Evolutionary conservation across 2,797 vertebrate species (phyloP).

Genomic region (Sebastes paucispinis): DNA sequence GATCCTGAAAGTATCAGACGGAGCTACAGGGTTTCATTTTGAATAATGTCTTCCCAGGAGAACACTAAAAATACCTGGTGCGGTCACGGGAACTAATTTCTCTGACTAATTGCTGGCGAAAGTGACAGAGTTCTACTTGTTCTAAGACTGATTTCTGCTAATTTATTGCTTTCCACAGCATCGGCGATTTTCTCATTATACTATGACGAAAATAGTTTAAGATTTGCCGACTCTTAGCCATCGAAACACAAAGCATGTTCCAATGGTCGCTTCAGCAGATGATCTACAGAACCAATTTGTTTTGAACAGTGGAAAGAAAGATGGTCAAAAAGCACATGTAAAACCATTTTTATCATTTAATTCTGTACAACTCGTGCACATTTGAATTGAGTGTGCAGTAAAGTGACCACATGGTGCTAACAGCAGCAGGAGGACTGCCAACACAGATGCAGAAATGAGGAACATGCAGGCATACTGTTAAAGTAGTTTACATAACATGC

Average conservation of each 20-base stretch:
- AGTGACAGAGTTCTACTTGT: neutral
- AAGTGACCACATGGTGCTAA: slow-evolving; percentile 1
- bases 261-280: neutral
- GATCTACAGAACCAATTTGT: slow-evolving; percentile 7
- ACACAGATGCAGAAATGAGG: slow-evolving; percentile 34
- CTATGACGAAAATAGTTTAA: neutral
- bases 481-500: slow-evolving; percentile 37
- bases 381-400: neutral
- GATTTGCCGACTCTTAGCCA: neutral
- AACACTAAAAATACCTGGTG: neutral
- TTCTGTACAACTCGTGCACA: neutral
- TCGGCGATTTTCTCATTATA: neutral
- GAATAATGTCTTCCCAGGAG: neutral
- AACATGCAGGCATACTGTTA: slow-evolving; percentile 28
- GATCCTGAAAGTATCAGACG: neutral
- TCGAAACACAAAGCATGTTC: neutral
- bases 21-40: neutral
- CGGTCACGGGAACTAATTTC: neutral
- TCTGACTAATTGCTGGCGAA: neutral
- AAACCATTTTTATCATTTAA: neutral
- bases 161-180: neutral
- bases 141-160: neutral
- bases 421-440: slow-evolving; percentile 7
- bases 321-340: neutral
- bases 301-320: slow-evolving; percentile 16